Evolutionary conservation across 2,888 invertebrate genomes (phyloP), one percentile per base, ranked within the genome.

Genomic region (Melanostoma mellinum): DNA sequence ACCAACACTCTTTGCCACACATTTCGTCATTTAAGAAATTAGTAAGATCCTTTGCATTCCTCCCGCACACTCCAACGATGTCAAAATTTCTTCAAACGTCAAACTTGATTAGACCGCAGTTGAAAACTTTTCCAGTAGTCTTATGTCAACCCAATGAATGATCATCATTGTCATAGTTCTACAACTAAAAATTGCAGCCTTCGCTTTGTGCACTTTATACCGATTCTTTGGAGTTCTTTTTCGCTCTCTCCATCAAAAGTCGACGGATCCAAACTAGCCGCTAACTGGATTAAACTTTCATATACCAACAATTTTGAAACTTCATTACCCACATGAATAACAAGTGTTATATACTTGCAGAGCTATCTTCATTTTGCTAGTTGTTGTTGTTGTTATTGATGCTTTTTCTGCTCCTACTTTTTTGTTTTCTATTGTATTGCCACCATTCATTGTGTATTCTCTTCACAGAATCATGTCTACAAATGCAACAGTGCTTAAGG

Each of bases 401-500:
- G 32, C 8, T 6, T 8, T 32, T 9, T 38, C 38, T 48, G 0
- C 35, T 35, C 46, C 0, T 58, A 2, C 44, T 30, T 20, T 20
- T 53, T 42, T 52, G 6, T 20, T 3, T 20, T 3, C 33, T 20
- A 48, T 42, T 35, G 53, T 60, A 46, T 53, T 71, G 50, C 32
- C n/a, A 1, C 50, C 32, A 79, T 71, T 67, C 65, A 53, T 73
- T 84, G 35, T 71, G 50, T 84, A 75, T 84, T 84, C 74, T 84
- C 56, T 84, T 75, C 84, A 84, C 84, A 84, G 84, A 60, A 71
- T 40, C 71, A 84, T 79, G 74, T 71, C 74, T 40, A 67, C 74
- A 75, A 71, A 84, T 84, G 74, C 74, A 74, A 79, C 74, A 82
- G 44, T 58, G 52, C 56, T 44, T 30, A 33, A 10, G 52, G 67